Base-by-base conservation (phyloP, 2,797 vertebrate species). In the Pygocentrus nattereri region DNA sequence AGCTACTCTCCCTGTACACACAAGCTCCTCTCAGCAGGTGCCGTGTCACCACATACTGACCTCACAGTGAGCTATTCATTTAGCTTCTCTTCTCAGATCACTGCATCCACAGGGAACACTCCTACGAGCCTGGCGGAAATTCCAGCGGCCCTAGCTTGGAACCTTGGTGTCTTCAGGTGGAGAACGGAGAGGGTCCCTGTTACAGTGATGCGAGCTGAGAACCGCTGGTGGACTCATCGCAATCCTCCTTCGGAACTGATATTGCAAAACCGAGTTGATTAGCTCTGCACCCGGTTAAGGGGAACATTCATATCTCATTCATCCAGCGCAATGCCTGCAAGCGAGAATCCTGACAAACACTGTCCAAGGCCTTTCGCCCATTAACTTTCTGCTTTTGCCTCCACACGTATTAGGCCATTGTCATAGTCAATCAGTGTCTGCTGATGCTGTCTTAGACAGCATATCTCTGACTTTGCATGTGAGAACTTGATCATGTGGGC, bases 231-330 rank as follows among this genome's bases (percentile, higher is more conserved):
- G 74, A 80, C 64, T 50, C 56, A 62, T 38, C n/a, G 3, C 56
- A 30, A 50, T 61, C 44, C 65, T 23, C 74, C 5, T 52, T 82
- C 50, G n/a, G 61, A 88, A 65, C 47, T 44, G n/a, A 78, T 76
- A 38, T 78, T 38, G 50, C 56, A 52, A 76, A 86, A 74, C 49
- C 68, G 44, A 76, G 64, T 68, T 79, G 62, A 88, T 85, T 79
- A 83, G 74, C 78, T 85, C 82, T 50, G 70, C 23, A 67, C 74
- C 59, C 18, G 15, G 74, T 82, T 77, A 70, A 81, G 72, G 68
- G 58, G 54, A 78, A 65, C 76, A 88, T 79, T 83, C 83, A 80
- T 65, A 50, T 83, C 76, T 85, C 41, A 79, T 81, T 76, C 62
- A 74, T 76, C 68, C 71, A 76, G 69, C 34, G 68, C 74, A 78